Base-by-base conservation (phyloP, 2,888 invertebrate genomes). In the Thyatira batis region DNA sequence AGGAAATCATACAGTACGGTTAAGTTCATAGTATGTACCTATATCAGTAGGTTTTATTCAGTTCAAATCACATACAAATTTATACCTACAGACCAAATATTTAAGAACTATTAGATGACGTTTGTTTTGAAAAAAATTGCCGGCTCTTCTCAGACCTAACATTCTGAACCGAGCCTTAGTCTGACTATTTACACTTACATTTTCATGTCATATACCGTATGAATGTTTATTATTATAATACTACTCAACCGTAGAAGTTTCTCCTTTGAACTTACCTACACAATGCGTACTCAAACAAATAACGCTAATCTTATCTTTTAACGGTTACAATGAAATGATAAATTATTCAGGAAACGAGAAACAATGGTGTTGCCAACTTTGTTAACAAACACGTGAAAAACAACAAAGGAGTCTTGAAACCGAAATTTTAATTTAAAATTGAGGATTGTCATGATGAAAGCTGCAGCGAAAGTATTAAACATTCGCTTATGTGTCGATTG, bases 311-410 rank as follows among this genome's bases (percentile, higher is more conserved):
- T 39, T 13, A 48, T 48, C 28, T 11, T 48, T 21, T 28, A 25
- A 23, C 39, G 23, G 17, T 13, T 28, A 48, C 28, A 48, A 48
- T 48, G 48, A 17, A 48, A 27, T 48, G 28, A 48, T 48, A 27
- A 48, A 27, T 48, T 17, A 48, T 48, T 28, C 10, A 27, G 45
- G 13, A 10, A 48, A 48, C 27, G 27, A 17, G 20, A 48, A 21
- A 48, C 48, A 48, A 48, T 48, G 20, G 48, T 28, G 48, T 28
- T 48, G 45, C 45, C 39, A 39, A 39, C 39, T n/a, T 23, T 46
- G 45, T 23, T 27, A 27, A 48, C 48, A 48, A 27, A 27, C 9
- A 46, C 5, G 46, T 39, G 39, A 46, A 21, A 48, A 27, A 48
- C 27, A n/a, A 27, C 48, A 27, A 48, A 48, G 27, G 17, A 9